A percentile compares a stretch with the other conserved stretches of the same genome.
Evolutionary conservation across 2,888 invertebrate species (phyloP).

Genomic region (Rhaphigaster nebulosa): DNA sequence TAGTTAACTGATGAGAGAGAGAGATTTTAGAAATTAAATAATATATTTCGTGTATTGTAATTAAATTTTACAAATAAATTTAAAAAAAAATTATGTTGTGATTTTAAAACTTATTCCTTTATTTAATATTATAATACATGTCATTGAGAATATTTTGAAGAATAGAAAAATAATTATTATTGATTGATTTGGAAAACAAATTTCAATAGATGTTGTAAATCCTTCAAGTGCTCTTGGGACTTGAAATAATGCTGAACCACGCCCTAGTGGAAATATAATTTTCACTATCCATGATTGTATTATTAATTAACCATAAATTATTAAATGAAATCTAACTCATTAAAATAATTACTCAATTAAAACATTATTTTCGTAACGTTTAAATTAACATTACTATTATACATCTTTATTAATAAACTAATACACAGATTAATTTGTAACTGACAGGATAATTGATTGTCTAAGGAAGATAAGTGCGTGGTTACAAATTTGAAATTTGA

Average conservation of each 20-base stretch:
- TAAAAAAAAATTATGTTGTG: too few relatives aligned
- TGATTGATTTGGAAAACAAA: background rate
- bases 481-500: too few relatives aligned
- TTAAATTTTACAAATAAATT: too few relatives aligned
- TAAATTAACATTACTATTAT: background rate
- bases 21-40: background rate
- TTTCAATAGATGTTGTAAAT: background rate
- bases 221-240: too few relatives aligned
- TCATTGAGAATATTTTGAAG: too few relatives aligned
- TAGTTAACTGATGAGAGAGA: background rate
- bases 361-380: background rate
- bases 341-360: background rate
- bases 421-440: background rate
- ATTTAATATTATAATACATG: too few relatives aligned
- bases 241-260: background rate
- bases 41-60: background rate
- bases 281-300: background rate
- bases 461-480: too few relatives aligned
- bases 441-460: too few relatives aligned
- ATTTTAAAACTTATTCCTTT: too few relatives aligned
- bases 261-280: background rate
- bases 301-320: background rate
- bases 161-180: background rate
- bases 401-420: background rate
- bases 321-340: background rate